Evolutionary conservation across 1,140 invertebrate genomes (phyloP).

Genomic region (Vollenhovia emeryi): DNA sequence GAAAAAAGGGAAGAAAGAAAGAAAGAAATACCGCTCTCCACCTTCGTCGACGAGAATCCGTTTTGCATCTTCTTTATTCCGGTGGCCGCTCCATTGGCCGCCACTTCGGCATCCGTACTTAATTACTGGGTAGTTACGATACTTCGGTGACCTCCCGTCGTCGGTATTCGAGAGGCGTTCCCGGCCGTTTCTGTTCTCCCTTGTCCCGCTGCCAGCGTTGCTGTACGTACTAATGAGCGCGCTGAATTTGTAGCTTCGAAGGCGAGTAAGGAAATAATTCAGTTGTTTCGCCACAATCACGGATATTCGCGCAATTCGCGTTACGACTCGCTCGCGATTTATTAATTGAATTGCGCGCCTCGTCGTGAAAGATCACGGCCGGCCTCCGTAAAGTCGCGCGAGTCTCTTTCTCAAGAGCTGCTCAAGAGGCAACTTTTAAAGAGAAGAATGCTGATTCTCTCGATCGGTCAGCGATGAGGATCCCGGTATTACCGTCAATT

Average conservation of each 20-base stretch:
- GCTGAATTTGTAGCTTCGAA: slow-evolving; percentile 35
- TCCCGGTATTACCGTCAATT: slow-evolving; percentile 43
- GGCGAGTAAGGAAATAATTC: slow-evolving; percentile 58
- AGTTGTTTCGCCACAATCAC: slow-evolving; percentile 51
- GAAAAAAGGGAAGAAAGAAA: too few species aligned
- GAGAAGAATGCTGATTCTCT: neutral
- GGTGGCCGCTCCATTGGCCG: slow-evolving; percentile 68
- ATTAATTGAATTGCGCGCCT: slow-evolving; percentile 24
- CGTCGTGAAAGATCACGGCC: slow-evolving; percentile 16
- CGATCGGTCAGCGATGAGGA: slow-evolving; percentile 10
- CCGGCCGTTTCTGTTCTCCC: slow-evolving; percentile 26
- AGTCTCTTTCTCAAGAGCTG: neutral
- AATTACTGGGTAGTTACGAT: slow-evolving; percentile 75
- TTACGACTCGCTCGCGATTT: slow-evolving; percentile 19
- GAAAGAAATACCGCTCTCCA: slow-evolving; percentile 53
- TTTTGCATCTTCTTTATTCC: slow-evolving; percentile 77
- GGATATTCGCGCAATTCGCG: slow-evolving; percentile 24
- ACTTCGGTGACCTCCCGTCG: slow-evolving; percentile 65
- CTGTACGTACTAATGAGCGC: slow-evolving; percentile 63
- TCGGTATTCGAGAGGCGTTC: slow-evolving; percentile 59
- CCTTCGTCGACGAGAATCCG: slow-evolving; percentile 48
- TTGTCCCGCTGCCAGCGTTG: slow-evolving; percentile 15
- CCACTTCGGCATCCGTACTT: slow-evolving; percentile 71
- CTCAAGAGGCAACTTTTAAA: neutral
- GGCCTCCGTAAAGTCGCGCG: neutral